These are phyloP conservation scores for Hydrozoanthus tunicans DNA, from an alignment of 64 coral and sea anemone species.

Conservation along the genomic window DNA sequence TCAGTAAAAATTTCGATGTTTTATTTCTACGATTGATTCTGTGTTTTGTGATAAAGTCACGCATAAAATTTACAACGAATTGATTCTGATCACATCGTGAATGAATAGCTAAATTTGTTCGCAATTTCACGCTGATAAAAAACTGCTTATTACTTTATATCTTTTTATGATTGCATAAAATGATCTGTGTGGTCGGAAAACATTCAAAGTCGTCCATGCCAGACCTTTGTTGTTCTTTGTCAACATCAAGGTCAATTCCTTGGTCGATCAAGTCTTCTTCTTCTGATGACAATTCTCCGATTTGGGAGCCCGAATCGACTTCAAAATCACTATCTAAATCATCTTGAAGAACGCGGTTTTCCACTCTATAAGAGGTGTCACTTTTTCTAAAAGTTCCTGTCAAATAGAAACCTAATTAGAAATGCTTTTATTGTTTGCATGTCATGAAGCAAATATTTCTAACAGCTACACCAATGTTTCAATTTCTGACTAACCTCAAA, in stretches of 20 bases:
- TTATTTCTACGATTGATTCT: conserved; percentile 2
- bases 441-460: too few species aligned
- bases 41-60: conserved; percentile 28
- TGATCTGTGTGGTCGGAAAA: not conserved
- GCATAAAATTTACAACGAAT: conserved; percentile 38
- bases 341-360: not conserved
- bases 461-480: too few species aligned
- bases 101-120: conserved; percentile 16
- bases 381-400: too few species aligned
- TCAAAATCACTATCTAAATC: conserved; percentile 49
- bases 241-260: conserved; percentile 16
- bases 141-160: conserved; percentile 24
- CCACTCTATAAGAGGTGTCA: too few species aligned
- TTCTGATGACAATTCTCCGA: conserved; percentile 30
- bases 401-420: too few species aligned
- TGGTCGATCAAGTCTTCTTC: conserved; percentile 23
- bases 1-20: conserved; percentile 17
- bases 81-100: conserved; percentile 33
- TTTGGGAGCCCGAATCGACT: conserved; percentile 42
- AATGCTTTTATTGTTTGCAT: too few species aligned
- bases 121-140: conserved; percentile 26
- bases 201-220: not conserved
- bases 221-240: not conserved
- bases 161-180: conserved; percentile 36
- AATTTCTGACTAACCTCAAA: too few species aligned